These are phyloP conservation scores for Drosophila borborema DNA, from an alignment of 2,888 invertebrate species.

Conservation along the genomic window DNA sequence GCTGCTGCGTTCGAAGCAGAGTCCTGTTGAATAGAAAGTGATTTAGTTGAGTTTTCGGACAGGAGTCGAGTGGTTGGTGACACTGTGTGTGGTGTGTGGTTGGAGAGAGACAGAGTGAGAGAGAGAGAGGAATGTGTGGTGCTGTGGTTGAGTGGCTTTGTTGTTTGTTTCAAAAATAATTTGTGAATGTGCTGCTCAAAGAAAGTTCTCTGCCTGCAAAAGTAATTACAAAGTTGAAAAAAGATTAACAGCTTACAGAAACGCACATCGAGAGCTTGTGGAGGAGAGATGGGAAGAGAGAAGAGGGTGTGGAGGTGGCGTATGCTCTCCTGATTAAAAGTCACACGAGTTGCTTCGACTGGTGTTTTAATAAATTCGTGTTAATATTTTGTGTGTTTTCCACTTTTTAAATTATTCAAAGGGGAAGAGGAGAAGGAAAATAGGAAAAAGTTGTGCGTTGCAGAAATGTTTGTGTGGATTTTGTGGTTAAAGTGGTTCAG, in stretches of 20 bases:
- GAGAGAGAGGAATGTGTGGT: constrained; percentile 18
- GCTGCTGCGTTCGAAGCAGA: constrained; percentile 26
- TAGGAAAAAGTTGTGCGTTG: constrained; percentile 43
- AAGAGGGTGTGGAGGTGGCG: not conserved
- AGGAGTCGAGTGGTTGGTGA: constrained; percentile 38
- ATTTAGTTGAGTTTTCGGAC: constrained; percentile 66
- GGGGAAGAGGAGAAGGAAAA: constrained; percentile 14
- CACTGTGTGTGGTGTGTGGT: constrained; percentile 24
- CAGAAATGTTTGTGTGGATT: constrained; percentile 54
- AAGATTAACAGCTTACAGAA: constrained; percentile 78
- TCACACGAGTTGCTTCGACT: constrained; percentile 21
- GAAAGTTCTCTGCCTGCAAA: constrained; percentile 73
- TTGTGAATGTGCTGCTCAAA: constrained; percentile 51
- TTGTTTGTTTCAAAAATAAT: constrained; percentile 57
- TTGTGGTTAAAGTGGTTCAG: constrained; percentile 65
- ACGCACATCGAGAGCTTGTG: constrained; percentile 17
- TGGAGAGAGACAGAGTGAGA: not conserved
- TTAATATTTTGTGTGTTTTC: constrained; percentile 48
- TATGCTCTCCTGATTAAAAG: not conserved
- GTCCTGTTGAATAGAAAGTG: constrained; percentile 76
- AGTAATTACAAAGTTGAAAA: constrained; percentile 83
- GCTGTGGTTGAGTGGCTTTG: constrained; percentile 45
- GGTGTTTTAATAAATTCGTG: constrained; percentile 62
- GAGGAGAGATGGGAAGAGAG: not conserved
- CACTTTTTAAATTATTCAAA: constrained; percentile 54